Evolutionary conservation across 2,113 vertebrate genomes (phyloP).

Genomic region (Thunnus thynnus): DNA sequence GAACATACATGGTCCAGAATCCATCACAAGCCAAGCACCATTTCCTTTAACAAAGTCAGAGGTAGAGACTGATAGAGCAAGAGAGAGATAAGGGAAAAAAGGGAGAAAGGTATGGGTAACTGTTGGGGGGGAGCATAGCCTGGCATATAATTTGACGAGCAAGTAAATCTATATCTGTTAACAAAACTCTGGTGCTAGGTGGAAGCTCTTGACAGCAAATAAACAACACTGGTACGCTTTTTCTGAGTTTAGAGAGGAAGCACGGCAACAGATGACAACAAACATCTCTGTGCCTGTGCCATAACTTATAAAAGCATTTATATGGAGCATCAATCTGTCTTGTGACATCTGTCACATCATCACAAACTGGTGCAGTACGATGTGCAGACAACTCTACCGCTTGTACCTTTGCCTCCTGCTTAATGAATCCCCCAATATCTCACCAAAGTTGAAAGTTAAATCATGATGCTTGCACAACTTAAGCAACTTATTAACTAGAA

Average conservation of each 20-base stretch:
- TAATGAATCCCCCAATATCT: constrained; percentile 31
- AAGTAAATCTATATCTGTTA: constrained; percentile 58
- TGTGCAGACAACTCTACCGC: constrained; percentile 13
- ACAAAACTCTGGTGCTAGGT: constrained; percentile 38
- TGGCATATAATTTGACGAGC: constrained; percentile 52
- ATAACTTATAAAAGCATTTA: constrained; percentile 49
- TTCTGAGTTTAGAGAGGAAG: constrained; percentile 29
- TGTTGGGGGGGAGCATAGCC: background rate
- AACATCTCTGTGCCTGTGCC: constrained; percentile 40
- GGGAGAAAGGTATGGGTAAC: constrained; percentile 10
- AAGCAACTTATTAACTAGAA: constrained; percentile 4
- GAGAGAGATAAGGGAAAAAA: background rate
- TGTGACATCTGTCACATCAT: constrained; percentile 60
- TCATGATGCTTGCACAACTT: background rate
- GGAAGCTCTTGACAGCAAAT: constrained; percentile 57
- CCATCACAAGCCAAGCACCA: background rate
- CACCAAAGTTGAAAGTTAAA: constrained; percentile 22
- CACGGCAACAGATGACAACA: constrained; percentile 42
- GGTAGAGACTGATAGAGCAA: background rate
- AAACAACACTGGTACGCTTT: constrained; percentile 39
- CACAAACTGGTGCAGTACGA: constrained; percentile 38
- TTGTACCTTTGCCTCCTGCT: constrained; percentile 30
- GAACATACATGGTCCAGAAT: constrained; percentile 18
- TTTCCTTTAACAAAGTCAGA: constrained; percentile 6
- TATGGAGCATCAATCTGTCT: constrained; percentile 56